phyloP scores from a whole-genome alignment of 2,888 invertebrate genomes.

The Cynaeus angustus region DNA sequence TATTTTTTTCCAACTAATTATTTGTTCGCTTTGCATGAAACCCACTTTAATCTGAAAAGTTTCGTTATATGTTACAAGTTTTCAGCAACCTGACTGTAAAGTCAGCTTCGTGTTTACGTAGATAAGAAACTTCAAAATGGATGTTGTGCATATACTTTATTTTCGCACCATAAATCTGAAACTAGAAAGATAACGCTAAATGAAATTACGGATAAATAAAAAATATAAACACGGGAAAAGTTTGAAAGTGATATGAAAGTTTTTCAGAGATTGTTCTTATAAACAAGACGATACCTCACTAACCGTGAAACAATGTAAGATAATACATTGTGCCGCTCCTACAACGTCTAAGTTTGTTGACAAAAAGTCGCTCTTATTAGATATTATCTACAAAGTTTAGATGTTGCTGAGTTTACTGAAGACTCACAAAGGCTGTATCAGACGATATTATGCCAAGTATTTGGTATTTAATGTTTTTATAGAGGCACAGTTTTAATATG shows the following conservation, averaged over 20 bases:
- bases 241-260: not conserved
- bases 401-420: too few species aligned
- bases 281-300: not conserved
- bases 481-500: too few species aligned
- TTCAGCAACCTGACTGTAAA: not conserved
- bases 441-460: too few species aligned
- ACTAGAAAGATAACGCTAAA: not conserved
- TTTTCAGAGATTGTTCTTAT: slow-evolving; percentile 1
- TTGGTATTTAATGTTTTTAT: too few species aligned
- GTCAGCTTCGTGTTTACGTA: not conserved
- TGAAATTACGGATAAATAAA: not conserved
- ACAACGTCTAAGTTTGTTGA: too few species aligned
- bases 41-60: not conserved
- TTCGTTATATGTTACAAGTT: not conserved
- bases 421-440: too few species aligned
- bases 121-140: not conserved
- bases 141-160: not conserved
- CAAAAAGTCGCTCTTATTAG: too few species aligned
- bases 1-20: too few species aligned
- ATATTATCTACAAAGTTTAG: too few species aligned
- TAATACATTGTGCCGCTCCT: not conserved
- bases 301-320: not conserved
- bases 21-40: too few species aligned
- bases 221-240: slow-evolving; percentile 1
- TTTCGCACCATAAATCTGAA: not conserved